These are phyloP conservation scores for Liposcelis brunnea DNA, from an alignment of 2,888 invertebrate species.

Conservation along the genomic window DNA sequence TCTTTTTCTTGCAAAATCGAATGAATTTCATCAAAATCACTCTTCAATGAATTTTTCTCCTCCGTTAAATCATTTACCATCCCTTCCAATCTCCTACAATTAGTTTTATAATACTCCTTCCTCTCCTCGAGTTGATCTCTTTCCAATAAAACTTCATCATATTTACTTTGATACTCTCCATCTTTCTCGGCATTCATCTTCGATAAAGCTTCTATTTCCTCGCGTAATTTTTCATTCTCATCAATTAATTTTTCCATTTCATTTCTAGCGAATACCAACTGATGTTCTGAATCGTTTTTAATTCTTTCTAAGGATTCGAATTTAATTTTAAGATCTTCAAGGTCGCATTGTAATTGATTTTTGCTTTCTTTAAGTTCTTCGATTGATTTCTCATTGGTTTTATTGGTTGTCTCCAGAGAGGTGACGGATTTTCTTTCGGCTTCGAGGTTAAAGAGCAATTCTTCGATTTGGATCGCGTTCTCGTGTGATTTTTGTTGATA, in stretches of 20 bases:
- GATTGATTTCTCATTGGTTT: background rate
- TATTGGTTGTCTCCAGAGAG: background rate
- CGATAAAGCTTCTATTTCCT: background rate
- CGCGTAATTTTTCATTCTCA: background rate
- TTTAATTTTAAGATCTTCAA: background rate
- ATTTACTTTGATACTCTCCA: no score
- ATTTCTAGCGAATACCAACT: background rate
- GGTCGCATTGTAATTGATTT: background rate
- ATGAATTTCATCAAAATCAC: constrained; percentile 2
- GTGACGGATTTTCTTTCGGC: background rate
- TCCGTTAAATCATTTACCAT: no score
- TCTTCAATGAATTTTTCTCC: background rate
- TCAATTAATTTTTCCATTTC: background rate
- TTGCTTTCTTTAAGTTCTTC: background rate
- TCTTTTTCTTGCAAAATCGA: background rate
- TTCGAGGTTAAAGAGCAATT: background rate
- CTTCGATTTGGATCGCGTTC: background rate
- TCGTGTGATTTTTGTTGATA: background rate
- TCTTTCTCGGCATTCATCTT: no score
- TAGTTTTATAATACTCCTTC: constrained; percentile 2
- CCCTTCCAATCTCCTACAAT: background rate
- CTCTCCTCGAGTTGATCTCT: background rate
- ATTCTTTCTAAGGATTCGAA: no score
- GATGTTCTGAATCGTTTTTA: no score
- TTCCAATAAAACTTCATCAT: no score